These are phyloP conservation scores for Dryocosmus kuriphilus DNA, from an alignment of 2,888 invertebrate species.

Conservation along the genomic window DNA sequence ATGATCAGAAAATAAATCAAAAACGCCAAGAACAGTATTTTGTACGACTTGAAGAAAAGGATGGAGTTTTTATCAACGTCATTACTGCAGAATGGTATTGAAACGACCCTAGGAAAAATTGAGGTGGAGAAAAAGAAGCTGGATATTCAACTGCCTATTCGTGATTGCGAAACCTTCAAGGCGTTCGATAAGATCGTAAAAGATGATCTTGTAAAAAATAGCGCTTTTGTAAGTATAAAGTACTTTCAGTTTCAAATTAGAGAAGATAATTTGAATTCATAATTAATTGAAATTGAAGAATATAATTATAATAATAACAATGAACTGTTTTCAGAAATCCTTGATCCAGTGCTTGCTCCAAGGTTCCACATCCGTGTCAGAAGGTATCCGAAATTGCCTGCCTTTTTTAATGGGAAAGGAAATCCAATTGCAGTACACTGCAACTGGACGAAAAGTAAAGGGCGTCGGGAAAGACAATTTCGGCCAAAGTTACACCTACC, in stretches of 20 bases:
- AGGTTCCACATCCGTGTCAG: not conserved
- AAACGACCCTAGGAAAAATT: no score
- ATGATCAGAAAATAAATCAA: not conserved
- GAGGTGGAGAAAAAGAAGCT: no score
- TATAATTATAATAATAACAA: not conserved
- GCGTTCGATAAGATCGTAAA: not conserved
- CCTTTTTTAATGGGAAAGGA: not conserved
- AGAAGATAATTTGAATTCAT: not conserved
- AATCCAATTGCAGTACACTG: not conserved
- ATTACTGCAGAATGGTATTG: no score
- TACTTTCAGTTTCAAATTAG: not conserved
- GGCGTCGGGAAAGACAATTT: not conserved
- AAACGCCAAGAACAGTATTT: no score
- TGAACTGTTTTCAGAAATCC: not conserved
- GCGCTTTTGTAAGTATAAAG: not conserved
- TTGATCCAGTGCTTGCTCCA: slow-evolving; percentile 2
- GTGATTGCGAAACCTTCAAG: not conserved
- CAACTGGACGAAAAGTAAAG: slow-evolving; percentile 2
- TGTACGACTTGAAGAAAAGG: no score
- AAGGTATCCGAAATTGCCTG: not conserved
- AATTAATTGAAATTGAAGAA: not conserved
- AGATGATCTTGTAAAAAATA: not conserved
- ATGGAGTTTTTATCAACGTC: no score
- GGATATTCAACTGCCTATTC: not conserved
- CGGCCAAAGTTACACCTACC: not conserved